Percentiles rank a stretch among this genome's conserved stretches.
Evolutionary conservation across 2,113 vertebrate genomes (phyloP).

Genomic region (Clarias batrachus): DNA sequence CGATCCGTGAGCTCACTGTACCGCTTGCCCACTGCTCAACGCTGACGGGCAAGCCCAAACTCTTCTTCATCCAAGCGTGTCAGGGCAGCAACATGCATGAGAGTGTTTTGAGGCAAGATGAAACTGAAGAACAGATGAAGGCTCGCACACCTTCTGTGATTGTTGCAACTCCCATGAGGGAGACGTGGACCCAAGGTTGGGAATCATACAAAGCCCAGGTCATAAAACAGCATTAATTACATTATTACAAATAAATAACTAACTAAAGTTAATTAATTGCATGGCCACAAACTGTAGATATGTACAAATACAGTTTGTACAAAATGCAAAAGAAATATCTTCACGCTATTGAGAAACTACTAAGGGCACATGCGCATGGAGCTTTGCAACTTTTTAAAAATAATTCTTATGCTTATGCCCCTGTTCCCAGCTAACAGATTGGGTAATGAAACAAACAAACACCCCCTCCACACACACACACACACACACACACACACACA

Average conservation of each 20-base stretch:
- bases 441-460: no score
- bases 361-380: not conserved
- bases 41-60: conserved; percentile 72
- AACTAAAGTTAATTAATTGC: not conserved
- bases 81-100: conserved; percentile 61
- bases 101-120: conserved; percentile 42
- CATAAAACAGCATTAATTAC: no score
- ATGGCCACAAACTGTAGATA: not conserved
- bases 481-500: no score
- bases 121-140: not conserved
- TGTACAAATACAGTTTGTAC: not conserved
- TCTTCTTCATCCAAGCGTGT: conserved; percentile 75
- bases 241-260: no score
- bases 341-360: not conserved
- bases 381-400: not conserved
- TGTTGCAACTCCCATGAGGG: no score
- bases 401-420: not conserved
- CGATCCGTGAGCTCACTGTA: conserved; percentile 59
- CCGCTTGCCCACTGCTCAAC: conserved; percentile 64
- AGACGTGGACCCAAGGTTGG: no score
- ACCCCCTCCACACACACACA: no score
- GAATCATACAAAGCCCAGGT: not conserved
- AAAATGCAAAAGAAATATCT: not conserved
- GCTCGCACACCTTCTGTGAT: no score
- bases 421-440: not conserved